Base-by-base conservation (phyloP, 92 coral and sea anemone species). In the Epizoanthus stellaris region DNA sequence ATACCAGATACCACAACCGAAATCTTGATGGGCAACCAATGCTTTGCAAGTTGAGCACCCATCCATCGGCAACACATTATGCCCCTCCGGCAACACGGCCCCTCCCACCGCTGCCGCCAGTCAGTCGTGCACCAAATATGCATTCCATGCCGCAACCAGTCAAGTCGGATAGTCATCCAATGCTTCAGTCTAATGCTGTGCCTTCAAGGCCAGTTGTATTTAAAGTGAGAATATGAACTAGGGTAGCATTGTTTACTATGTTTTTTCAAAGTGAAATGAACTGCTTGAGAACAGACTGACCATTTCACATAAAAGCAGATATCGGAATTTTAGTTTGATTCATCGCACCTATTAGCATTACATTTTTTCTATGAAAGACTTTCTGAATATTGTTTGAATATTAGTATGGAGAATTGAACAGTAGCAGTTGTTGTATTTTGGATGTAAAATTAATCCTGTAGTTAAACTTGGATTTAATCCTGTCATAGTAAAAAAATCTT, bases 21-120 rank as follows among this genome's bases (percentile, higher is more conserved):
- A 94, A 94, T 79, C 95, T 94, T 45, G 98, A 94, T 79, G 98
- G 98, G 6, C 98, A 94, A 85, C 98, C 98, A 12, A 94, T 94
- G 98, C 91, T 87, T 77, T 94, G 98, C 89, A 94, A 92, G 85
- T 81, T 94, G 4, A 85, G 89, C 77, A 75, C 89, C 2, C 57
- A 43, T 52, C 92, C 92, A 30, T 81, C 94, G 13, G 85, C 88
- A 14, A 72, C 94, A 57, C 82, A 88, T 45, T 87, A 91, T 36
- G 68, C 91, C 25, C 86, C 92, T 52, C 98, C 92, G 14, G 88
- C 91, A 23, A 67, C 77, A 21, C 77, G 86, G 25, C 92, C 92
- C 4, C 91, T 92, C 57, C 89, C 87, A 64, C 95, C 98, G 10
- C 53, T 90, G 62, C 92, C 86, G 16, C 90, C 92, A 21, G 82